These are phyloP conservation scores for Plagodis dolabraria DNA, from an alignment of 2,888 invertebrate genomes.

Conservation along the genomic window DNA sequence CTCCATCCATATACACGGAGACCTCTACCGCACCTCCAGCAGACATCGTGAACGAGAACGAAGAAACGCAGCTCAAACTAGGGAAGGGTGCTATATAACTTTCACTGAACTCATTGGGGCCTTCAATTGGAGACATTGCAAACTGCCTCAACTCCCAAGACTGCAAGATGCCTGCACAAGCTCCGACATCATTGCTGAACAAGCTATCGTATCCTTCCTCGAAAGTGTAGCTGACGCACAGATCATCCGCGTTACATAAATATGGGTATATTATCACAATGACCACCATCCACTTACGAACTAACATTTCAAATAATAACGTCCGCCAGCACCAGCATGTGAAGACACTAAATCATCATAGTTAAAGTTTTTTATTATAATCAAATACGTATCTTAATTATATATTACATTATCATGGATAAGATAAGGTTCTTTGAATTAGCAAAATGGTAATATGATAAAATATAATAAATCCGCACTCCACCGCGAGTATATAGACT, in stretches of 20 bases:
- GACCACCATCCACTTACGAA: slow-evolving; percentile 25
- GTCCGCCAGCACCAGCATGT: slow-evolving; percentile 37
- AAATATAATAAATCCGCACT: slow-evolving; percentile 17
- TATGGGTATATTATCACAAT: slow-evolving; percentile 28
- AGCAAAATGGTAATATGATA: slow-evolving; percentile 29
- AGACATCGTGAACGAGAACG: slow-evolving; percentile 47
- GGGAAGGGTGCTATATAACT: slow-evolving; percentile 44
- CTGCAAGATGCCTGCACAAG: slow-evolving; percentile 35
- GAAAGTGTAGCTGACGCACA: slow-evolving; percentile 56
- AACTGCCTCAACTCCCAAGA: slow-evolving; percentile 51
- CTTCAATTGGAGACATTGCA: slow-evolving; percentile 32
- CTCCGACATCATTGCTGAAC: slow-evolving; percentile 43
- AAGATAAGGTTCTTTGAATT: slow-evolving; percentile 48
- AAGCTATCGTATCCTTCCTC: slow-evolving; percentile 46
- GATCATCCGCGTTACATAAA: slow-evolving; percentile 37
- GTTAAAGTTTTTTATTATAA: slow-evolving; percentile 42
- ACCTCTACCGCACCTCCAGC: slow-evolving; percentile 53
- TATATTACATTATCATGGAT: slow-evolving; percentile 45
- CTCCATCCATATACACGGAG: slow-evolving; percentile 49
- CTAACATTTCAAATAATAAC: slow-evolving; percentile 37
- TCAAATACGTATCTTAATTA: slow-evolving; percentile 44
- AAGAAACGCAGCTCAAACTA: slow-evolving; percentile 42
- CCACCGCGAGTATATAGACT: slow-evolving; percentile 11
- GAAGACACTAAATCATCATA: slow-evolving; percentile 42
- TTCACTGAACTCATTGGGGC: slow-evolving; percentile 43